A percentile compares a stretch with the other conserved stretches of the same genome.
Conservation (phyloP, 2,797 vertebrate genomes). For the Vireo griseus region DNA sequence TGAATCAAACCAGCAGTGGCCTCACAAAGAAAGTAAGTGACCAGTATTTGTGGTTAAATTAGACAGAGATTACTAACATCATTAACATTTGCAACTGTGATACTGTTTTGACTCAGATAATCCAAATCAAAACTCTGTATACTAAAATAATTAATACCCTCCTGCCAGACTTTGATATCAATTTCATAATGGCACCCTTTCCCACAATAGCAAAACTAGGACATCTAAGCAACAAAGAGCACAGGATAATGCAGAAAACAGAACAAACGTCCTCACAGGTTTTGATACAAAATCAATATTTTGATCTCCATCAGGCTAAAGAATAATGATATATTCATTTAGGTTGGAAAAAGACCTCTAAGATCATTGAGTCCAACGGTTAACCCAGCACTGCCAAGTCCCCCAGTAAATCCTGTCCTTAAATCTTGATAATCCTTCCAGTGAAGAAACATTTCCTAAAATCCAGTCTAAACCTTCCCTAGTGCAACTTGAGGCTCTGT, state of each 20-base stretch:
- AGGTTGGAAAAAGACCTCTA: neutral
- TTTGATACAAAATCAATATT: neutral
- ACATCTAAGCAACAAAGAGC: neutral
- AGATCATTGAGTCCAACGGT: fast-evolving
- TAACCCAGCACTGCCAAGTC: neutral
- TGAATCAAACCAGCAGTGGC: neutral
- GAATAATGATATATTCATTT: neutral
- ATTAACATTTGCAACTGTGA: neutral
- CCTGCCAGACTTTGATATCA: neutral
- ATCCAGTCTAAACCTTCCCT: neutral
- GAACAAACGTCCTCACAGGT: neutral
- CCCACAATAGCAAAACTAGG: neutral
- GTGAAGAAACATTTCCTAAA: neutral
- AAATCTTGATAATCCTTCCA: neutral
- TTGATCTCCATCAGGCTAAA: neutral
- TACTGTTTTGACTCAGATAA: neutral
- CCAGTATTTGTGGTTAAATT: neutral
- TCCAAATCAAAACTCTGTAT: neutral
- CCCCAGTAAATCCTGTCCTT: neutral
- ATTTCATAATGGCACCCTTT: neutral
- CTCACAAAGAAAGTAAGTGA: neutral
- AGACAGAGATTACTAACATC: neutral
- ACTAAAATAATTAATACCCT: neutral
- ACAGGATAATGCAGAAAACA: neutral
- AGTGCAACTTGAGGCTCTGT: neutral